Base-by-base conservation (phyloP, 2,888 invertebrate species). In the Lepidonotus clava region DNA sequence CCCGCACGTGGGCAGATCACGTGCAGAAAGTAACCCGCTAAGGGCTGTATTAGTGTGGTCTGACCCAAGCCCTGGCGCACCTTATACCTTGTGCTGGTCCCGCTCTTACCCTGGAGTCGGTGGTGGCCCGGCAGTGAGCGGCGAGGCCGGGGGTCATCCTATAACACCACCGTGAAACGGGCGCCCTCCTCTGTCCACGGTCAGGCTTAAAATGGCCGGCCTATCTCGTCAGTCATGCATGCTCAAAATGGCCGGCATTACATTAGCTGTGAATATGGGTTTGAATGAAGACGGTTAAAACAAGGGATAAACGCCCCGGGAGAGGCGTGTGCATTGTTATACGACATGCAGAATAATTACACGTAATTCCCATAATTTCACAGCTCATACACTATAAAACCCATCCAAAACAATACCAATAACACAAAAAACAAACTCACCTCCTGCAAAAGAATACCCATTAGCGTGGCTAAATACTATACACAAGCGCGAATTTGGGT, bases 1-100 rank as follows among this genome's bases (percentile, higher is more conserved):
- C 80, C 80, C 80, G 80, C 80, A 80, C 21, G 80, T 80, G 80
- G 80, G 80, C 28, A 46, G 34, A 21, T 28, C 46, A 41, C 80
- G 46, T 80, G 80, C 80, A 80, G 80, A 34, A 34, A 56, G n/a
- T 18, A 56, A n/a, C 8, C 5, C 21, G n/a, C n/a, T n/a, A n/a
- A 5, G 56, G 56, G 56, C 56, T 56, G 56, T 56, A n/a, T 56
- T 56, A 56, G n/a, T 56, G 5, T 56, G 56, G 56, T 56, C 56
- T 56, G 56, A 56, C 24, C 56, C 56, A 56, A 56, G 56, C 56
- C 56, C 56, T 5, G 56, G 24, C n/a, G n/a, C n/a, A n/a, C n/a
- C n/a, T n/a, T n/a, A n/a, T n/a, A n/a, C n/a, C n/a, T n/a, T n/a
- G n/a, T n/a, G n/a, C n/a, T n/a, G n/a, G n/a, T n/a, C n/a, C n/a